Base-by-base conservation (phyloP, 2,113 vertebrate genomes). In the Syngnathoides biaculeatus region DNA sequence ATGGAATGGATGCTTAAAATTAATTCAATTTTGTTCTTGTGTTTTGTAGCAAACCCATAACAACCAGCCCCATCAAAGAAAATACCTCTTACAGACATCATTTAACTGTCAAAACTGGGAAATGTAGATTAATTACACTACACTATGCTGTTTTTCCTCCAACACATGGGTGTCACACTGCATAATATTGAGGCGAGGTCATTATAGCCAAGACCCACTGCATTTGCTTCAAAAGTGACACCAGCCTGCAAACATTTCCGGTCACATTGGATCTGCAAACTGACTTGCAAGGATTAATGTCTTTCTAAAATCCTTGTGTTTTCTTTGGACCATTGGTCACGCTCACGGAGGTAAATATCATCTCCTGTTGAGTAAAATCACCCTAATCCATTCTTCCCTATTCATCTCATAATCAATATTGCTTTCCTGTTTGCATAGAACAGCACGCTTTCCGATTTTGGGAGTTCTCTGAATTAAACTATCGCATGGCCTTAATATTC, bases 381-480 rank as follows among this genome's bases (percentile, higher is more conserved):
- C 71, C 48, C 47, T 59, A 52, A 67, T 65, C 59, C 19, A 24
- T 2, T 38, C 35, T 71, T 52, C 68, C 48, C 71, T 47, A 19
- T 74, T 61, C 35, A 24, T 60, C 27, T 57, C 65, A 42, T 39
- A 12, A 50, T 69, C 62, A 53, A 67, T 26, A 43, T 69, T 19
- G 17, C 65, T 68, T 56, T 59, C 22, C 42, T 56, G 58, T 14
- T 61, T 72, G 50, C 64, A 43, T 68, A 50, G 11, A 53, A 42
- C 13, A 64, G 65, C 65, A 74, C 78, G 73, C 73, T 59, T 79
- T 59, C 30, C 64, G 50, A 63, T 20, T 45, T 53, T 70, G 57
- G 43, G 59, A 73, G 22, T 67, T 71, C 65, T 74, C 40, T 50
- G 73, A 77, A 70, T 78, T 30, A 50, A 79, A 85, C 67, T 65